Evolutionary conservation across 2,888 invertebrate genomes (phyloP), one percentile per base, ranked within the genome.

Genomic region (Melangyna quadrimaculata): DNA sequence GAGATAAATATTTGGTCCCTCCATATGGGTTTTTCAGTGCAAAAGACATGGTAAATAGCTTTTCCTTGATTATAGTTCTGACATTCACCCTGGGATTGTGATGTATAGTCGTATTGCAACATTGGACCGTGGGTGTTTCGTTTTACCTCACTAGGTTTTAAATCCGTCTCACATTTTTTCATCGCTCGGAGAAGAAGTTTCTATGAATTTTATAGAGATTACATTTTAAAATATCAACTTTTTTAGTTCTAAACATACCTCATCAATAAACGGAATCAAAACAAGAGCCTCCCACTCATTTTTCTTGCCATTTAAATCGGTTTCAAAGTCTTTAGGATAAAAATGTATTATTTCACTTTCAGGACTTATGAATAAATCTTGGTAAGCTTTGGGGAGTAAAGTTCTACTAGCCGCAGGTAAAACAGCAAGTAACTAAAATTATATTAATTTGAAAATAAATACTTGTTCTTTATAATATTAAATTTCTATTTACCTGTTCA

Each of bases 211-310:
- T 43, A n/a, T 19, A 55, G 22, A 19, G 12, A 17, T 55, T 32
- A 22, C 2, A 67, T 51, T n/a, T 24, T 35, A 24, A n/a, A 51
- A 14, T 37, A 17, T 29, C 2, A 19, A 43, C 1, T 27, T 24
- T 32, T 65, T 2, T 10, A 6, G 0, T 10, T 27, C 27, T 40
- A 0, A 74, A 32, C 63, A 87, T 88, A 94, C 95, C 93, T 98
- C 97, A 88, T 98, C 95, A 89, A 98, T 98, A 89, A 98, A 98
- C 0, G 98, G 98, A 90, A 98, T 97, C 1, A 98, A 93, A 1
- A 98, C 97, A 0, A 98, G 96, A 0, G 98, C 98, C 91, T 98
- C 99, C 99, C 99, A 99, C 88, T 98, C 98, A 89, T 98, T 97
- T 89, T 94, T 94, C 92, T 99, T 99, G 7, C 99, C 99, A 93